Evolutionary conservation across 2,113 vertebrate species (phyloP), one percentile per base, ranked within the genome.

Genomic region (Thomomys bottae): DNA sequence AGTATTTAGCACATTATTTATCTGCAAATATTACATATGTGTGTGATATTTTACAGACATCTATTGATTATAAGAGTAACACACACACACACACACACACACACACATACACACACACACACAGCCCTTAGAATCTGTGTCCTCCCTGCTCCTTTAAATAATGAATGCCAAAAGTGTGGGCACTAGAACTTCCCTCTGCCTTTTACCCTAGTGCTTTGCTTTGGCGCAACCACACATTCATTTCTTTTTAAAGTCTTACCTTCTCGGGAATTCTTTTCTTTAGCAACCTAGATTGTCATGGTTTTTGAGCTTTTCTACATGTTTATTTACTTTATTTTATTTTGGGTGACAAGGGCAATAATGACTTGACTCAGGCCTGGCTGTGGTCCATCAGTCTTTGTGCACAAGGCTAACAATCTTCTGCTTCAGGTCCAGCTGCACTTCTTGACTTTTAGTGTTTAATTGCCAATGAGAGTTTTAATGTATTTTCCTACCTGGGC

Each of bases 41-140:
- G 49, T 54, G 54, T 85, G 30, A 88, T 54, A 9, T 82, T 92
- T 88, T 67, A 85, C 78, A 87, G 83, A 63, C 45, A 87, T 57
- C 14, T 40, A 17, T 24, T 32, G 23, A 61, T 61, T 80, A 66
- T 45, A 67, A 89, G 61, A 80, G 3, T 57, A 80, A 81, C 94
- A 82, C 38, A 88, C 3, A 21, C 17, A 80, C 66, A 81, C 42
- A 54, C 49, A 14, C 49, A 14, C 45, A 81, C 94, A 84, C 42
- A 85, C 3, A 21, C 12, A 77, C 64, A 80, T 36, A 49, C 80
- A 38, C 36, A 70, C 2, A 57, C 64, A 80, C 49, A 72, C 24
- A 1, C 57, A 64, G 68, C 49, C 32, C 67, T 21, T 54, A 34
- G 36, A 57, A 36, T 83, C 8, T 1, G 7, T 49, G 11, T 34